Evolutionary conservation across 2,888 invertebrate genomes (phyloP), one percentile per base, ranked within the genome.

Genomic region (Unio delphinus): DNA sequence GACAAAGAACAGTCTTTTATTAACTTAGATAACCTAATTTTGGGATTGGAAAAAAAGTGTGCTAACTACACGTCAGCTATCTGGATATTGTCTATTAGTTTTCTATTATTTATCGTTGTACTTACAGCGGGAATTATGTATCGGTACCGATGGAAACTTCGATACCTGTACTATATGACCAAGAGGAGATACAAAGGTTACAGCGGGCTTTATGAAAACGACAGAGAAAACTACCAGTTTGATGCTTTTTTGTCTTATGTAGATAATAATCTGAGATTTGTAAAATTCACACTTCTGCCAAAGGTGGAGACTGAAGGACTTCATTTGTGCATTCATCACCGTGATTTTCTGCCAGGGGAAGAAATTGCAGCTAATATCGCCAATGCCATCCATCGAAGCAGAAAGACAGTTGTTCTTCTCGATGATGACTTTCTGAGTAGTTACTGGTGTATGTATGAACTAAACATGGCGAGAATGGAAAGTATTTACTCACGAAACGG

Each of bases 401-500:
- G 70, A 64, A 77, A 78, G 60, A 80, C 77, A 0, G 62, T 82
- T 5, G 73, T 76, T 26, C 20, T 83, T n/a, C 55, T 83, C 18
- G 69, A 79, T 7, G 61, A 64, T 15, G 28, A 34, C 23, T 83
- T 76, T 63, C 54, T 80, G 15, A 26, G 69, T 11, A 80, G 79
- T 57, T 65, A 75, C 18, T 80, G 74, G 72, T 82, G 81, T 71
- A 69, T 78, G 64, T 80, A 78, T 61, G 83, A 83, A 68, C 76
- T 82, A 28, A 68, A 78, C 28, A 78, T 78, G 69, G 79, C 82
- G 1, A 59, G 72, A 26, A 73, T 76, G 76, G 80, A 80, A 59
- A 74, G 75, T 67, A 68, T 72, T 6, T 75, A 72, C 59, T 72
- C 74, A 0, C 60, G 72, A 28, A 61, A 63, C 18, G 63, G 61